Evolutionary conservation across 2,797 vertebrate genomes (phyloP), one percentile per base, ranked within the genome.

Genomic region (Tokudaia tokunoshimensis): DNA sequence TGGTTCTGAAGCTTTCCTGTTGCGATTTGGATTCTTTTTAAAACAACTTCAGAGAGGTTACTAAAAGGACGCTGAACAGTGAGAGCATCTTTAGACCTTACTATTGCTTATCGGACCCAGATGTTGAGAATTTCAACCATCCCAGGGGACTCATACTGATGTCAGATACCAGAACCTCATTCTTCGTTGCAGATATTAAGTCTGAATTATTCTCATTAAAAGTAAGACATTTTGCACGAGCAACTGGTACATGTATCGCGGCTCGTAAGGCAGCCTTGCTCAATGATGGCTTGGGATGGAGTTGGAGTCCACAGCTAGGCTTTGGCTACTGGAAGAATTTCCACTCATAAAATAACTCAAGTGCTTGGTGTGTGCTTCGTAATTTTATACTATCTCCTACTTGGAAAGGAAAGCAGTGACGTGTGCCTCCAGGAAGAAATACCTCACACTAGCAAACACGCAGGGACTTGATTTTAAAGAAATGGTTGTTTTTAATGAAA

Each of bases 61-160:
- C 92, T 97, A 96, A 98, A 83, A 97, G 78, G 78, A 95, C 24
- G 1, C 96, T 89, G 70, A 98, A 97, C 96, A 94, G 91, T 67
- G 91, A 29, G 89, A 14, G 1, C 17, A 2, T 47, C 37, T 55
- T 93, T 91, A 76, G 95, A 94, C 84, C 26, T 75, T 94, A 50
- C 94, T 96, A 91, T 97, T 97, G 92, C 22, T 92, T 94, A 96
- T 96, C 94, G 37, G 78, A 89, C 95, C 95, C 97, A 98, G 97
- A 95, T 97, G 97, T 89, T 96, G 87, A 67, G 22, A 31, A 29
- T 87, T 95, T 47, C 86, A 41, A 91, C 47, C 50, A 4, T 97
- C 96, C 94, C 95, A 29, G 2, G 94, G 91, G 97, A 76, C 52
- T 13, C 85, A 89, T 61, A 0, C 59, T 72, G 63, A 93, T 81